A percentile compares a stretch with the other conserved stretches of the same genome.
phyloP scores from a whole-genome alignment of 2,113 vertebrate species.

The Hypomesus transpacificus region DNA sequence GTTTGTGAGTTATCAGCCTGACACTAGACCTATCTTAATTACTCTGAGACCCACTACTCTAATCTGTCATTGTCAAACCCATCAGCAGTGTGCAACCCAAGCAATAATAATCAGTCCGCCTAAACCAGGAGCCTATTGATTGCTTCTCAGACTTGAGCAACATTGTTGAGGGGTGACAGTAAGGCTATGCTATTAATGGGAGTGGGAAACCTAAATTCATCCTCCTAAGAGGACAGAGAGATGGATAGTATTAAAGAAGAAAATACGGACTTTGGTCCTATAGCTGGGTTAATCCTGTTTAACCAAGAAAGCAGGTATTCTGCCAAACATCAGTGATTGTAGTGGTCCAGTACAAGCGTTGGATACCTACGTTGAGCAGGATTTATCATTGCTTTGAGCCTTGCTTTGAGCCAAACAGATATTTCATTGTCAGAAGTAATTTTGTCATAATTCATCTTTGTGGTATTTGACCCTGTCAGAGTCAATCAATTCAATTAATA shows the following conservation, averaged over 20 bases:
- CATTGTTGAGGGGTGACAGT: slow-evolving; percentile 49
- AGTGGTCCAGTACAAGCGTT: slow-evolving; percentile 23
- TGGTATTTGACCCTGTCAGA: too few species aligned
- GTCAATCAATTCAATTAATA: too few species aligned
- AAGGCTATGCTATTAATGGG: slow-evolving; percentile 68
- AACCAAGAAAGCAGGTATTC: slow-evolving; percentile 43
- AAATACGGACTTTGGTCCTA: slow-evolving; percentile 53
- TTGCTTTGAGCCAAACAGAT: too few species aligned
- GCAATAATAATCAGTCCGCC: slow-evolving; percentile 64
- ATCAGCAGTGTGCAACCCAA: slow-evolving; percentile 65
- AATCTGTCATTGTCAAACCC: slow-evolving; percentile 67
- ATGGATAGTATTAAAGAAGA: slow-evolving; percentile 59
- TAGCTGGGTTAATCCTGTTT: slow-evolving; percentile 39
- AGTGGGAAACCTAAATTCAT: slow-evolving; percentile 66
- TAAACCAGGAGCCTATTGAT: slow-evolving; percentile 70
- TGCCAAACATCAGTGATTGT: slow-evolving; percentile 18
- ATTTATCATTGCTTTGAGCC: too few species aligned
- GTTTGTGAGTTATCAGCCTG: slow-evolving; percentile 57
- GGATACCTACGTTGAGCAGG: neutral
- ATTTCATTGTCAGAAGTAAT: too few species aligned
- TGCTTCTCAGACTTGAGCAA: slow-evolving; percentile 67
- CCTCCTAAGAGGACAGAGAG: slow-evolving; percentile 68
- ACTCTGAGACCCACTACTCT: slow-evolving; percentile 58
- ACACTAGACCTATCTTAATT: slow-evolving; percentile 72
- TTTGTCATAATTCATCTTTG: too few species aligned